Evolutionary conservation across 1,140 invertebrate species (phyloP).

Genomic region (Leptopilina boulardi): DNA sequence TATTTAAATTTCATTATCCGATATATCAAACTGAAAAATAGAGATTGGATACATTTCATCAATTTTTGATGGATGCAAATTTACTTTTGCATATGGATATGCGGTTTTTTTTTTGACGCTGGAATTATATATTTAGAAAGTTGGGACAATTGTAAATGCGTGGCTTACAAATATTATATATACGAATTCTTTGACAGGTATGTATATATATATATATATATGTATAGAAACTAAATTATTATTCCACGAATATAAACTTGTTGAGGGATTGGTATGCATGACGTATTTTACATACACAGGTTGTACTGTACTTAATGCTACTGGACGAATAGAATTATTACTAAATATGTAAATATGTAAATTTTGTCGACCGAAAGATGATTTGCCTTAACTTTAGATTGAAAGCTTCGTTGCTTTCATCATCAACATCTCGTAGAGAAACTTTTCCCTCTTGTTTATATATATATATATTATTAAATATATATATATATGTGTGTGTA

Average conservation of each 20-base stretch:
- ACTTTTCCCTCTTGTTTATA: too few relatives aligned
- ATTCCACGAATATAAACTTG: constrained; percentile 2
- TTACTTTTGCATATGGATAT: too few relatives aligned
- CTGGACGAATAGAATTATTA: constrained; percentile 45
- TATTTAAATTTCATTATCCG: too few relatives aligned
- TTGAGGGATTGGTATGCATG: constrained; percentile 8
- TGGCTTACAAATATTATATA: neutral
- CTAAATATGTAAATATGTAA: constrained; percentile 42
- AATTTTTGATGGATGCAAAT: too few relatives aligned
- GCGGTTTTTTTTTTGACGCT: too few relatives aligned
- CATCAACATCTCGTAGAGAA: neutral
- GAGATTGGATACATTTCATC: too few relatives aligned
- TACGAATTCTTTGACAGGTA: neutral
- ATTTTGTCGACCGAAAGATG: constrained; percentile 33
- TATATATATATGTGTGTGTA: too few relatives aligned
- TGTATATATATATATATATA: too few relatives aligned
- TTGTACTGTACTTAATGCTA: constrained; percentile 51
- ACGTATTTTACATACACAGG: constrained; percentile 53
- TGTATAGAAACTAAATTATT: constrained; percentile 6
- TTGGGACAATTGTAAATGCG: neutral
- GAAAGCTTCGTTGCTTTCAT: neutral
- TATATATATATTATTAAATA: too few relatives aligned
- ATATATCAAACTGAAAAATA: too few relatives aligned
- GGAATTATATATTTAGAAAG: neutral
- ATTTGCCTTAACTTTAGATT: constrained; percentile 28